phyloP scores from a whole-genome alignment of 2,888 invertebrate genomes.

The Pardosa pseudoannulata region DNA sequence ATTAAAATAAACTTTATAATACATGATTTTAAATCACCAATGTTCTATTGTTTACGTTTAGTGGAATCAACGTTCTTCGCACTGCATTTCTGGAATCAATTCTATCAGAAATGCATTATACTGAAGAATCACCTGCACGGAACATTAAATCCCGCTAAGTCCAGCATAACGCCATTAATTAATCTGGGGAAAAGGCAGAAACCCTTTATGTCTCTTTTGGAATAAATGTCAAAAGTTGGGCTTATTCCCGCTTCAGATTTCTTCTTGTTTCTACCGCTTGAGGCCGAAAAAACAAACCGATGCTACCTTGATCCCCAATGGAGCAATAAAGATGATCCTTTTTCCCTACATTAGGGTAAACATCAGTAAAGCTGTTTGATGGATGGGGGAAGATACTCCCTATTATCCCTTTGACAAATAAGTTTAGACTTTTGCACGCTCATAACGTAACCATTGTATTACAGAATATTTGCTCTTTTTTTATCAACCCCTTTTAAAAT shows the following conservation, averaged over 20 bases:
- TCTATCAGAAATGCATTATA: no score
- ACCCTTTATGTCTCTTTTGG: not conserved
- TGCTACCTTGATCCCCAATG: slow-evolving; percentile 14
- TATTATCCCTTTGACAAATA: slow-evolving; percentile 21
- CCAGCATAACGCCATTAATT: no score
- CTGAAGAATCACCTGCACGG: no score
- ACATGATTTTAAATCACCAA: no score
- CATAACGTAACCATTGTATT: not conserved
- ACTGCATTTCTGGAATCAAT: no score
- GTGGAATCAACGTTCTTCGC: no score
- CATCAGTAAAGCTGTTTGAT: slow-evolving; percentile 15
- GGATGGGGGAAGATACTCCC: slow-evolving; percentile 1
- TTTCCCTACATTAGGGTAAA: slow-evolving; percentile 8
- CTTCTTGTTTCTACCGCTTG: not conserved
- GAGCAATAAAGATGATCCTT: slow-evolving; percentile 13
- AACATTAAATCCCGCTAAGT: no score
- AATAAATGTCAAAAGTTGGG: slow-evolving; percentile 8
- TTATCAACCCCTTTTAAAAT: not conserved
- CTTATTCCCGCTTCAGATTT: not conserved
- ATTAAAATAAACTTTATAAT: no score
- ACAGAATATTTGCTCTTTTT: not conserved
- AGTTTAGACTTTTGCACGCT: slow-evolving; percentile 7
- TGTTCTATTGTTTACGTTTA: no score
- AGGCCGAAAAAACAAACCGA: not conserved
- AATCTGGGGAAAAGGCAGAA: not conserved